Evolutionary conservation across 30 jellyfish, hydroid and myxozoan species (phyloP), one percentile per base, ranked within the genome.

Genomic region (Clytia hemisphaerica): DNA sequence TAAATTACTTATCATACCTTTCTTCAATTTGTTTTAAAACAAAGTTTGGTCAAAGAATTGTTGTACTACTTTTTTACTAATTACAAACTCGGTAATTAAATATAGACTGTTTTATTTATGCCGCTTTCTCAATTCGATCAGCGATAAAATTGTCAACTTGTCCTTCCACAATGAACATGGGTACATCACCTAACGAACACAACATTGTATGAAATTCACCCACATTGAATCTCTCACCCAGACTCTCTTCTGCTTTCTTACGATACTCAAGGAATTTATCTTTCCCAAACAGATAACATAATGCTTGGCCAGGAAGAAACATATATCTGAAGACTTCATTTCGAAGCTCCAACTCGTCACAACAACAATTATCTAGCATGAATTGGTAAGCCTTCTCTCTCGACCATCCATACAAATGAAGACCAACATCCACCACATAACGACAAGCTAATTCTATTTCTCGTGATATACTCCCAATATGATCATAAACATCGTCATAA

Each of bases 141-240:
- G n/a, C n/a, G n/a, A 57, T 57, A 21, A 22, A 57, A 26, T 30
- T 33, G 25, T 57, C 3, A 6, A 57, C 70, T n/a, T 57, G 27
- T 57, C 42, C 6, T 7, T 57, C 44, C 36, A 57, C 14, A 57
- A 57, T 21, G 70, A 22, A 9, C 70, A 57, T n/a, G 55, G 70
- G 42, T 0, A 57, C 33, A 22, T 38, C 70, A 33, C 70, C 70
- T 22, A 22, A 4, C 7, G 25, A 5, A 37, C 25, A 57, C 16
- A 57, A 28, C 5, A 57, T 44, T n/a, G 19, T 44, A 21, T 57
- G 70, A 57, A 57, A 57, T n/a, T 57, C 70, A 21, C 42, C 25
- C 36, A 57, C 27, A 57, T 57, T 44, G 70, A 57, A 57, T 44
- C 1, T n/a, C 15, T 57, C 70, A 5, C 70, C 70, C 33, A 57